These are phyloP conservation scores for Drosophila neocordata DNA, from an alignment of 1,140 invertebrate species.

Conservation along the genomic window DNA sequence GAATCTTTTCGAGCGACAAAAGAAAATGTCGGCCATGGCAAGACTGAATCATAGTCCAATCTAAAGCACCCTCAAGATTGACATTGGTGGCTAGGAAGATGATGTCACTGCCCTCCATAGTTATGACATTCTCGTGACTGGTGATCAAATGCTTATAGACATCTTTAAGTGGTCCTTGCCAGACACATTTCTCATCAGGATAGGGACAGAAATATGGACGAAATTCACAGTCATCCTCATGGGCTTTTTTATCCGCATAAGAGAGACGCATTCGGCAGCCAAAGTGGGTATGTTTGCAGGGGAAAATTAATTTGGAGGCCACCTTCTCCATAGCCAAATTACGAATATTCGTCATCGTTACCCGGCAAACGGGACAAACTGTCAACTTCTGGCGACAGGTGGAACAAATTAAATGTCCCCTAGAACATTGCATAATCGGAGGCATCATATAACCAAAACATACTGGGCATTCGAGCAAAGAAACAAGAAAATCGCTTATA, in stretches of 20 bases:
- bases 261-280: conserved; percentile 95
- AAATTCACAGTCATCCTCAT: conserved; percentile 99
- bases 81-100: conserved; percentile 99
- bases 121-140: conserved; percentile 99
- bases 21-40: conserved; percentile 99
- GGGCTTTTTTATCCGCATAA: conserved; percentile 97
- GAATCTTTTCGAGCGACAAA: conserved; percentile 99
- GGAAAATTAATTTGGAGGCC: conserved; percentile 98
- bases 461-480: conserved; percentile 99
- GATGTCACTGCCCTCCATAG: conserved; percentile 98
- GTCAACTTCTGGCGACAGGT: conserved; percentile 97
- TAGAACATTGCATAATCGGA: conserved; percentile 95
- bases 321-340: conserved; percentile 99
- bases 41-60: conserved; percentile 99
- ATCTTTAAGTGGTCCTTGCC: conserved; percentile 97
- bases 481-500: conserved; percentile 91
- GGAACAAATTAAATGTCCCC: conserved; percentile 94
- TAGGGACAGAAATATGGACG: conserved; percentile 99
- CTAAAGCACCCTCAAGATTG: conserved; percentile 98
- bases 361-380: conserved; percentile 98
- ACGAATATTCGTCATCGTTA: conserved; percentile 96
- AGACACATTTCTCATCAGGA: conserved; percentile 98
- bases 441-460: conserved; percentile 99
- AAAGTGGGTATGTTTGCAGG: conserved; percentile 97
- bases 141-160: conserved; percentile 98